Evolutionary conservation across 2,113 vertebrate species (phyloP).

Genomic region (Podiceps cristatus): DNA sequence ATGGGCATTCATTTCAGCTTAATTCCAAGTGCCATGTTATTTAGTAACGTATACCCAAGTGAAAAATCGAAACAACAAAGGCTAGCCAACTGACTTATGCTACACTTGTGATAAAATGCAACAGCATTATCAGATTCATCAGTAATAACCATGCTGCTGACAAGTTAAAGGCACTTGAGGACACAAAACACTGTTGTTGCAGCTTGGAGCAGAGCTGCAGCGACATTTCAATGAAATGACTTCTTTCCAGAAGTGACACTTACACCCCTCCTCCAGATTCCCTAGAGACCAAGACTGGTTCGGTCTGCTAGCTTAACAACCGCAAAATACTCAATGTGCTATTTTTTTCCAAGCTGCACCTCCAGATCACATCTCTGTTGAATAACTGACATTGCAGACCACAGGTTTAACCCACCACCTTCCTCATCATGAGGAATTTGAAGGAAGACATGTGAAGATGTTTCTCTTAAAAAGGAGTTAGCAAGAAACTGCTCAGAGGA

Average conservation of each 20-base stretch:
- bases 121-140: neutral
- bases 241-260: conserved; percentile 36
- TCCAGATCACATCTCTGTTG: neutral
- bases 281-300: neutral
- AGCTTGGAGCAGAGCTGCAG: neutral
- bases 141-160: neutral
- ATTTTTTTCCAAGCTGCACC: neutral
- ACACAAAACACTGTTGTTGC: neutral
- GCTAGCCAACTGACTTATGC: neutral
- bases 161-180: conserved; percentile 21
- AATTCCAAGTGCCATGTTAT: neutral
- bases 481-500: neutral
- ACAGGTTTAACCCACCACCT: neutral
- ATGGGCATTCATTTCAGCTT: neutral
- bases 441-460: neutral
- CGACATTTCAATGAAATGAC: conserved; percentile 11
- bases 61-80: neutral
- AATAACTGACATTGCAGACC: neutral
- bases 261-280: conserved; percentile 1
- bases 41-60: neutral
- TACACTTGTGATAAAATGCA: neutral
- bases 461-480: neutral
- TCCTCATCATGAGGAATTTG: neutral
- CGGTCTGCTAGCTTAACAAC: neutral
- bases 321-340: neutral